Evolutionary conservation across 2,888 invertebrate species (phyloP).

Genomic region (Balanococcus diminutus): DNA sequence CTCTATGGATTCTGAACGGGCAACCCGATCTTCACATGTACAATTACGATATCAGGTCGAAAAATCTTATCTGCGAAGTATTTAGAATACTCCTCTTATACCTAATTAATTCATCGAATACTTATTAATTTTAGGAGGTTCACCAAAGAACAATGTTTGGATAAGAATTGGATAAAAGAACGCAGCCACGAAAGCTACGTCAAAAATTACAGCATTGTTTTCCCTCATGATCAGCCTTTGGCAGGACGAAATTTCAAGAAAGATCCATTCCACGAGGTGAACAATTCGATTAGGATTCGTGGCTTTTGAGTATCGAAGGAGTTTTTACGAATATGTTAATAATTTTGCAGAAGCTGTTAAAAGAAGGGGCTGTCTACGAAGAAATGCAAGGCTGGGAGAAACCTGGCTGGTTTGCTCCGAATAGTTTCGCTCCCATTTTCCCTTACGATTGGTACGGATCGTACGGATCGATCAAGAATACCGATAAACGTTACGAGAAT

Average conservation of each 20-base stretch:
- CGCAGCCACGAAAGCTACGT: constrained; percentile 89
- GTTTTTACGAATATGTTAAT: neutral
- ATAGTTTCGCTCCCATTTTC: constrained; percentile 67
- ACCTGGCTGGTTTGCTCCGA: constrained; percentile 75
- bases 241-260: constrained; percentile 76
- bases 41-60: constrained; percentile 76
- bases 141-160: constrained; percentile 72
- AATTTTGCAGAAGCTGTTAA: constrained; percentile 67
- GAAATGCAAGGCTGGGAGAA: constrained; percentile 87
- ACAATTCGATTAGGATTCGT: too few species aligned
- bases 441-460: constrained; percentile 87
- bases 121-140: constrained; percentile 69
- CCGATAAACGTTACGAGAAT: constrained; percentile 72
- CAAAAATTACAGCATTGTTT: constrained; percentile 81
- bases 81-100: neutral
- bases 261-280: constrained; percentile 72
- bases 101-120: neutral
- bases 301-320: too few species aligned
- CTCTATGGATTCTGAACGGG: constrained; percentile 82
- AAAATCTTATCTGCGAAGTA: too few species aligned
- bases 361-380: constrained; percentile 85
- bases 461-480: constrained; percentile 72
- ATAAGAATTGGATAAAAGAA: constrained; percentile 78
- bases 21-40: constrained; percentile 86
- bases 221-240: constrained; percentile 81